Evolutionary conservation across 2,888 invertebrate species (phyloP).

Genomic region (Xestia rhomboidea): DNA sequence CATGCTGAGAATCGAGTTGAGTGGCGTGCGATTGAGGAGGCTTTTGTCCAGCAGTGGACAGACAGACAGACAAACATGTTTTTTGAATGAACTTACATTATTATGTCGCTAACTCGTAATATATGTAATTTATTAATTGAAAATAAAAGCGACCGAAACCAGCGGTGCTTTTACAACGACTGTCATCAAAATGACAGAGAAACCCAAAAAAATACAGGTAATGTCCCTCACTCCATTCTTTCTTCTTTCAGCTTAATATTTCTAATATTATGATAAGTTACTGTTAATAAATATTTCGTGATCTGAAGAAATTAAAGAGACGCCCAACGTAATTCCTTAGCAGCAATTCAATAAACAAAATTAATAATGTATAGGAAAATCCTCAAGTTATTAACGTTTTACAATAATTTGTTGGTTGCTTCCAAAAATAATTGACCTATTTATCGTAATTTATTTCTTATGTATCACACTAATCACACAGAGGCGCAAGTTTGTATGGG

Average conservation of each 20-base stretch:
- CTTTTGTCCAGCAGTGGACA: no score
- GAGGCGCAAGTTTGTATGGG: no score
- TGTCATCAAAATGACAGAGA: not conserved
- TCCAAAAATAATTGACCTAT: conserved; percentile 11
- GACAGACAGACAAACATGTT: not conserved
- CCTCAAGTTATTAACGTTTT: conserved; percentile 7
- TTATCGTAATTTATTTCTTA: not conserved
- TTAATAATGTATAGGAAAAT: conserved; percentile 9
- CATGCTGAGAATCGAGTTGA: no score
- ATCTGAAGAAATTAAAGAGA: conserved; percentile 15
- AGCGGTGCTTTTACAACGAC: not conserved
- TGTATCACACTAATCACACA: no score
- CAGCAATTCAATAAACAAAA: conserved; percentile 29
- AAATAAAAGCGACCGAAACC: not conserved
- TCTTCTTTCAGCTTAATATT: not conserved
- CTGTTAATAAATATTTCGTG: conserved; percentile 27
- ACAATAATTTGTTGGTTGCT: conserved; percentile 19
- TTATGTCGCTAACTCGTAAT: not conserved
- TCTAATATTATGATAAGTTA: not conserved
- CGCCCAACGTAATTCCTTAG: not conserved
- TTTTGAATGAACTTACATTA: not conserved
- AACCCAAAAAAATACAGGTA: not conserved
- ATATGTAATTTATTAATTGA: not conserved
- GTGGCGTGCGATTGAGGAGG: no score
- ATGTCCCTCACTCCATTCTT: not conserved